Percentiles rank a stretch among this genome's conserved stretches.
phyloP scores from a whole-genome alignment of 2,113 vertebrate species.

The Antechinus flavipes region DNA sequence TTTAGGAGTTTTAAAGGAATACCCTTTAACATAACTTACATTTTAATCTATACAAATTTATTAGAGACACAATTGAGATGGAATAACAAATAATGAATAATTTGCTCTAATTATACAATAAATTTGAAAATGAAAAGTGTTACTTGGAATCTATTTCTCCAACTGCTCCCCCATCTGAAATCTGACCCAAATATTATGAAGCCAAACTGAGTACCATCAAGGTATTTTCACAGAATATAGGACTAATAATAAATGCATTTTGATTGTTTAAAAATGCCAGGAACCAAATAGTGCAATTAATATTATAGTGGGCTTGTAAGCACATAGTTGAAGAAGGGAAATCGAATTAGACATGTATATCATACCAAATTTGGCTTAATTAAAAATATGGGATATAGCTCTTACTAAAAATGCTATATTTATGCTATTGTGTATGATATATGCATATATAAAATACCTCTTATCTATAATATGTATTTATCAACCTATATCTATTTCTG shows the following conservation, averaged over 20 bases:
- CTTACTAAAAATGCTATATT: neutral
- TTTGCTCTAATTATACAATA: neutral
- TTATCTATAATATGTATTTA: neutral
- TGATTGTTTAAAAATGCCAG: constrained; percentile 15
- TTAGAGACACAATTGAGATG: neutral
- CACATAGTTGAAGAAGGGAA: constrained; percentile 59
- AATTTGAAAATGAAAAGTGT: neutral
- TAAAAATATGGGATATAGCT: constrained; percentile 12
- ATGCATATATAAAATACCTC: neutral
- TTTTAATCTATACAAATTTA: neutral
- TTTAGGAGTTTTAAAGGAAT: constrained; percentile 15
- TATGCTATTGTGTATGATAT: neutral
- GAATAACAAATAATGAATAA: neutral
- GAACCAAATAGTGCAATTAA: constrained; percentile 62
- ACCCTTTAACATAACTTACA: constrained; percentile 37
- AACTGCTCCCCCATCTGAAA: neutral
- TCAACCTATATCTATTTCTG: too few species aligned
- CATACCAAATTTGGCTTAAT: constrained; percentile 52
- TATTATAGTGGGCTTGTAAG: constrained; percentile 61
- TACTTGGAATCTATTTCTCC: neutral
- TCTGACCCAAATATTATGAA: constrained; percentile 21
- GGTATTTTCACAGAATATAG: neutral
- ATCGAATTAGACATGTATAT: constrained; percentile 48
- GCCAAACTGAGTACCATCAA: neutral
- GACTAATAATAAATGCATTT: neutral